Evolutionary conservation across 2,888 invertebrate genomes (phyloP), one percentile per base, ranked within the genome.

Genomic region (Portevinia maculata): DNA sequence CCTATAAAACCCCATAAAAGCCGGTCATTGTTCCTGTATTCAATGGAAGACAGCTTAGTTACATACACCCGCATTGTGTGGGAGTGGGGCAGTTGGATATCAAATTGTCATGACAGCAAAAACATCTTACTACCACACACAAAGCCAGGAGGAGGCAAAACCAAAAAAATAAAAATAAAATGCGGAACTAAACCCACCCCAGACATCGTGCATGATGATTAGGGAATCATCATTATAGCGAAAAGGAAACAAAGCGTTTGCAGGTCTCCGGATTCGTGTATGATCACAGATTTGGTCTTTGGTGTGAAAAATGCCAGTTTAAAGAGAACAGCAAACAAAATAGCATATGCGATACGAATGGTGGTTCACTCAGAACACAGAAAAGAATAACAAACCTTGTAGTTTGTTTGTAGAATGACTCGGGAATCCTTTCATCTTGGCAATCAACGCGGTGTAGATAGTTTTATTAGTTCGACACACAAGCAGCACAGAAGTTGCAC

Each of bases 241-340:
- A 13, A 48, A 57, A 74, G 21, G 13, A 39, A 57, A 74, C 50
- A 73, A 62, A 55, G 64, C 46, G 53, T 62, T 73, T 73, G 73
- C 74, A 65, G 48, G 65, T 50, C 39, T 65, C n/a, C 48, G 46
- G 39, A 37, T 44, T 50, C 52, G 59, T 71, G 41, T 60, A 52
- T 32, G 28, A 9, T 19, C 24, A 39, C n/a, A 57, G 55, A 50
- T 71, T 24, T 65, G 65, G 74, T 65, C 39, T 71, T 24, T 65
- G 65, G 74, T 74, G 74, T 74, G 74, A 74, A 65, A 74, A 57
- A 57, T 74, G 48, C 50, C 74, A 57, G 39, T 50, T 65, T 74
- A 57, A 74, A 44, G 30, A 57, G 64, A 57, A 65, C 46, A 7
- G 50, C 48, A 74, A 65, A 65, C 57, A 65, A 30, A 73, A 53